Evolutionary conservation across 2,888 invertebrate species (phyloP), one percentile per base, ranked within the genome.

Genomic region (Clistopyga incitator): DNA sequence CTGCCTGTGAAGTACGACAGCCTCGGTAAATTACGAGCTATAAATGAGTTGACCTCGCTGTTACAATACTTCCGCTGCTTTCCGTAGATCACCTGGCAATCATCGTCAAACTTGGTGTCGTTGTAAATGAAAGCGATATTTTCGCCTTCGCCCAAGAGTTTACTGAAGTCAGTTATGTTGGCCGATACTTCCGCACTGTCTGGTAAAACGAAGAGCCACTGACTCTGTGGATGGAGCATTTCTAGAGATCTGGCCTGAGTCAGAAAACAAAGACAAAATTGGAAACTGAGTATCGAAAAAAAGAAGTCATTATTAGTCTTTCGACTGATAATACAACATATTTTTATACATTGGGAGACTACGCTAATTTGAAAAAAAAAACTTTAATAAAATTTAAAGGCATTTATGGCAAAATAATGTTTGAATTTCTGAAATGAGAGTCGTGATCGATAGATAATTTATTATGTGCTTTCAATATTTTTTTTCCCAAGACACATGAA

Each of bases 121-220:
- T 97, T 97, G 85, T 96, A 95, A 18, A 97, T 94, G 89, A 97
- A 97, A 0, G 97, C 97, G 10, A 97, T 93, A 91, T 98, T 97
- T 88, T 97, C 97, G 0, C 98, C 98, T 91, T 97, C 97, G 15
- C 94, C 94, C 34, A 97, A 92, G 0, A 95, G 93, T 85, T 95
- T 94, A 56, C 95, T 94, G 29, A 96, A 94, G 20, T 93, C 93
- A 0, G 95, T 92, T 6, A 96, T 90, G 88, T 96, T 95, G 0
- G 77, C 71, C 3, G 93, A 93, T 3, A 92, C 92, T 0, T 88
- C 90, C 78, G 94, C 93, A 0, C 95, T 95, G 79, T 97, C 96
- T 0, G 96, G 94, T 71, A 97, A 94, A 50, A 97, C 94, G 90
- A 97, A 97, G n/a, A 98, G 91, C 97, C 98, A 98, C 90, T 97